phyloP scores from a whole-genome alignment of 2,113 vertebrate species.

The Microcebus jonahi region DNA sequence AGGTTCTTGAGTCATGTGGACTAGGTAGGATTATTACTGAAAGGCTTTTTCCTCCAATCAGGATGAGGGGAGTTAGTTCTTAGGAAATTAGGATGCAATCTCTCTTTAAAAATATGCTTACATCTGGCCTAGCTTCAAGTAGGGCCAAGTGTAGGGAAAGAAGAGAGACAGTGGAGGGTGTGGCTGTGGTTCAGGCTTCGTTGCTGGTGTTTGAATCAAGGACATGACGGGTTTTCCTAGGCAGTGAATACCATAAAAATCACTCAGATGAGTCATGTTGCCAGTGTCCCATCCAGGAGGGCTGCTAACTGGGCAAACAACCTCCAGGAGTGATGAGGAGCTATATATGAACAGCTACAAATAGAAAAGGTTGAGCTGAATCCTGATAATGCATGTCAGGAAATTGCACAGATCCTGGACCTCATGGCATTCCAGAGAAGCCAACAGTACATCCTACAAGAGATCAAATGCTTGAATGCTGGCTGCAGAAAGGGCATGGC shows the following conservation, averaged over 20 bases:
- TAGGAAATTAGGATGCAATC: background rate
- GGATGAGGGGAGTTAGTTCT: background rate
- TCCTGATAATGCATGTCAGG: accelerated
- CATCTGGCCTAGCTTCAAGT: background rate
- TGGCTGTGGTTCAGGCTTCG: background rate
- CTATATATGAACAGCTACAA: background rate
- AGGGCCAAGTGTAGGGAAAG: background rate
- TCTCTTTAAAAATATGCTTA: background rate
- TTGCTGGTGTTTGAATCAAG: background rate
- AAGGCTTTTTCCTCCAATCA: background rate
- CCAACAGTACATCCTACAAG: accelerated
- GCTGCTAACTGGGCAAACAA: background rate
- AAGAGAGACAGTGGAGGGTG: too few relatives aligned
- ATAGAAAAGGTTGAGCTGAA: background rate
- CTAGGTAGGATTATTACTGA: background rate
- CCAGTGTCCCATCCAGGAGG: background rate
- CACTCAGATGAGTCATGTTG: background rate
- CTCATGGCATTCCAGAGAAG: background rate
- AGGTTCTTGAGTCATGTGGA: background rate
- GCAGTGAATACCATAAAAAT: background rate
- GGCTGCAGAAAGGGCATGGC: background rate
- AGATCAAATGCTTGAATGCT: background rate
- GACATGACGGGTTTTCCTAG: background rate
- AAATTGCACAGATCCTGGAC: background rate
- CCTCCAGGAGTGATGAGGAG: background rate